Evolutionary conservation across 1,140 invertebrate species (phyloP), one percentile per base, ranked within the genome.

Genomic region (Harpegnathos saltator): DNA sequence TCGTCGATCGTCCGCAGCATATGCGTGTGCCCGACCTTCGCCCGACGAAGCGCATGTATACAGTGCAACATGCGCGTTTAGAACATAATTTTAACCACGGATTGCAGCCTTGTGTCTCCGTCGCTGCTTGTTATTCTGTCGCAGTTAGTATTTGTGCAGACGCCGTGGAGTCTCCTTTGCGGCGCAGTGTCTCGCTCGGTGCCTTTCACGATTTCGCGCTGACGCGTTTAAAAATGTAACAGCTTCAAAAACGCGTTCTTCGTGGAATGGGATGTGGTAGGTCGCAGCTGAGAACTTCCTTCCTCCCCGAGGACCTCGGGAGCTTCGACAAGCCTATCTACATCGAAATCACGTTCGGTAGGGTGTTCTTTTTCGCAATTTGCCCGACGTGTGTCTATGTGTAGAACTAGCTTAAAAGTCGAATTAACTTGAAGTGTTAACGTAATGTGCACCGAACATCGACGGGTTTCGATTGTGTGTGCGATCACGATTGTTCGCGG

Each of bases 31-130:
- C 66, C 85, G 82, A 59, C 72, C 61, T 83, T 74, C 71, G 14
- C n/a, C n/a, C n/a, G n/a, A n/a, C 19, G 50, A 68, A 56, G 71
- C 26, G 29, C 65, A 44, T 82, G 3, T 17, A 58, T 87, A 89
- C 62, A 84, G 68, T 22, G 22, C 56, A 14, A 59, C 52, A 26
- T n/a, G 52, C 65, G 63, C 75, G 72, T 77, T 66, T 73, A 56
- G 77, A 85, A 91, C 90, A 91, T 92, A 93, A 93, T 92, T 92
- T 93, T 93, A 93, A 92, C 91, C 82, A 71, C 77, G 73, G 33
- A 62, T 80, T 83, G 90, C 91, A 90, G 87, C 90, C 88, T 88
- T 87, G 87, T 89, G 90, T 89, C 89, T 92, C 90, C 89, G 88
- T 85, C 89, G 84, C 73, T 66, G 80, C 75, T 68, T 69, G 78